These are phyloP conservation scores for chimpanzee (Pan troglodytes) DNA, from an alignment of 2,113 vertebrate genomes.

Conservation along the genomic window NHGRI_mPanTro3-v2.1_pri NC_086015.1:39595001-39595500, in stretches of 20 bases:
- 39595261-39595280: background rate
- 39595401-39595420: background rate
- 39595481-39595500: background rate
- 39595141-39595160: background rate
- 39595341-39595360: background rate
- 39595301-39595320: background rate
- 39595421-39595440: background rate
- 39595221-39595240: background rate
- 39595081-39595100: background rate
- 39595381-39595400: background rate
- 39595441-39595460: background rate
- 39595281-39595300: background rate
- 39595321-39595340: background rate
- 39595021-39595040: too few relatives aligned
- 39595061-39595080: background rate
- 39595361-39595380: background rate
- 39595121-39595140: background rate
- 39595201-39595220: background rate
- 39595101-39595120: background rate
- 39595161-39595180: background rate
- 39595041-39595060: background rate
- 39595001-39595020: too few relatives aligned
- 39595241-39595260: background rate
- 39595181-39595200: background rate
- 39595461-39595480: background rate